Base-by-base conservation (phyloP, 2,113 vertebrate species). In the Apodemus speciosus region DNA sequence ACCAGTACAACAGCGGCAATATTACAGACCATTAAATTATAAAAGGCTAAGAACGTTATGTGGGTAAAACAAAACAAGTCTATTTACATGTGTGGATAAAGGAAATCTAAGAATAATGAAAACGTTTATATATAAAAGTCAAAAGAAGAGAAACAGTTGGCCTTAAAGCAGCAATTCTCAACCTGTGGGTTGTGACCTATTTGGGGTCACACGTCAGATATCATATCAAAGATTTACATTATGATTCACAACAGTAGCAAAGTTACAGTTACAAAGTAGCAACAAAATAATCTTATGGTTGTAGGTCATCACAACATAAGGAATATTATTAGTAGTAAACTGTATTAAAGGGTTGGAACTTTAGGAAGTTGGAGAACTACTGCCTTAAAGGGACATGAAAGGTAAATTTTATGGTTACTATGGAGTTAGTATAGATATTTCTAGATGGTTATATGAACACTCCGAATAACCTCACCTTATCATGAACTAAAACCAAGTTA, bases 401-500 rank as follows among this genome's bases (percentile, higher is more conserved):
- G 71, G 71, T 68, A 92, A 88, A 72, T 80, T 58, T 73, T 66
- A 32, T 2, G 84, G 71, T 64, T 80, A 88, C 94, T 66, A 53
- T 73, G 40, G 15, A 91, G 77, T 77, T 60, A 89, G 53, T 38
- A 27, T 20, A 73, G 49, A 51, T 90, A 88, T 49, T 94, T 89
- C 87, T 35, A 91, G 62, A 91, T 86, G 60, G 80, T 20, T 64
- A 53, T n/a, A 79, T 21, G 27, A 73, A 32, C 38, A 60, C 83
- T 68, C 6, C 91, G 18, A 32, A 85, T 71, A 77, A 64, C n/a
- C 92, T 90, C 85, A 91, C 85, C 60, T 92, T 56, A 77, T 40
- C 25, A 88, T 72, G 88, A 96, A 90, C n/a, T 66, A 89, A 90
- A 72, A 68, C 25, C 56, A 43, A 25, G 83, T 49, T n/a, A 73